Evolutionary conservation across 37 sponge, comb jelly and placozoan genomes (phyloP), one percentile per base, ranked within the genome.

Genomic region (Cliona cf. orientalis): DNA sequence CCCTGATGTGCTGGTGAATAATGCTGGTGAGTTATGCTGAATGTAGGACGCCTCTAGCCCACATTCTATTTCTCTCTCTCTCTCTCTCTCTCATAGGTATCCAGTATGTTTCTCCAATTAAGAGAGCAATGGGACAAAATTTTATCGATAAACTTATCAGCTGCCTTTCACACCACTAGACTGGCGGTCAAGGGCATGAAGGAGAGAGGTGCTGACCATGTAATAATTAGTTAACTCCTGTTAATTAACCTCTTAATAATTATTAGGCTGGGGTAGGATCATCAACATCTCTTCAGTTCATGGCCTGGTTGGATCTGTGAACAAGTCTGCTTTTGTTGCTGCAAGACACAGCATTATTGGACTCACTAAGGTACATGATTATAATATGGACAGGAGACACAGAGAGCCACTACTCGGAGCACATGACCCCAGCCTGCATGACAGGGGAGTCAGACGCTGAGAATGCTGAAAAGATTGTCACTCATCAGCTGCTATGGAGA

Each of bases 161-260:
- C 93, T 19, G 42, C 86, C 17, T 92, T 92, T 80, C 90, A 92
- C 72, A 84, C 90, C 67, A 92, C 63, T 7, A 71, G 59, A 35
- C 78, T 68, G 7, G 77, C 84, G 9, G 44, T 92, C 3, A 60
- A 80, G 0, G 84, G 75, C 53, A 92, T 92, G 93, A 87, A 72
- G 66, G 73, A 78, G 28, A 86, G 87, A 91, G 92, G 92, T 91
- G n/a, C n/a, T n/a, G n/a, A n/a, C n/a, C n/a, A n/a, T n/a, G n/a
- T 19, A 53, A 12, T 21, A 53, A 53, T 21, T 21, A 53, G 12
- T 53, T 53, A 53, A 53, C 12, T 53, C 56, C 6, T 67, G 4
- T 14, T 60, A 26, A 1, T 34, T 32, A n/a, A n/a, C n/a, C 21
- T 62, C 7, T n/a, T 63, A 1, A 64, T 40, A 25, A 64, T n/a